Evolutionary conservation across 2,797 vertebrate species (phyloP).

Genomic region (Mastacembelus armatus): DNA sequence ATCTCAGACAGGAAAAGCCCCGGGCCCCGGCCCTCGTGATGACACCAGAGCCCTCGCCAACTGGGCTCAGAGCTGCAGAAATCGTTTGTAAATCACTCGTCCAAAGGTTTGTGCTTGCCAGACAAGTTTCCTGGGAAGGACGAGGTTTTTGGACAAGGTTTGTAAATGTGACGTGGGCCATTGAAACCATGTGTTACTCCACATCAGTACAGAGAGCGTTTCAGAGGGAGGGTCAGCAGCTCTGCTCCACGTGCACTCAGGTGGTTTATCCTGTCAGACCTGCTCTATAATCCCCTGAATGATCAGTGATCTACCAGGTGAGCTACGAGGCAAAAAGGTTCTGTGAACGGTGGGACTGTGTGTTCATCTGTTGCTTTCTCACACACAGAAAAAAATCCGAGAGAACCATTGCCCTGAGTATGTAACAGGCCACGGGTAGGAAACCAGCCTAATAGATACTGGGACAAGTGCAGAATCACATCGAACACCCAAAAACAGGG

Average conservation of each 20-base stretch:
- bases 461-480: conserved; percentile 19
- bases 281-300: background rate
- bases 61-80: conserved; percentile 44
- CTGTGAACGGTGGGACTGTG: too few species aligned
- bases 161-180: conserved; percentile 53
- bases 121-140: conserved; percentile 58
- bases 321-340: too few species aligned
- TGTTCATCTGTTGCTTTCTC: conserved; percentile 54
- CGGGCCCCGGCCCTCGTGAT: conserved; percentile 50
- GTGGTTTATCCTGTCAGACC: too few species aligned
- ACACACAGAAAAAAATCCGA: too few species aligned
- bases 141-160: conserved; percentile 34
- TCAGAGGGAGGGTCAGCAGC: background rate
- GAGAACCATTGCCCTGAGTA: too few species aligned
- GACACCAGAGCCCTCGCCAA: conserved; percentile 67
- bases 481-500: too few species aligned
- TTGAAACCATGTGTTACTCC: conserved; percentile 62
- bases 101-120: conserved; percentile 57
- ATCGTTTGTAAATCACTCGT: conserved; percentile 68
- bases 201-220: conserved; percentile 20
- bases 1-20: conserved; percentile 75
- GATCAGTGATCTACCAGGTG: too few species aligned
- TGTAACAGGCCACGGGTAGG: background rate
- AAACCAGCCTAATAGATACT: conserved; percentile 43
- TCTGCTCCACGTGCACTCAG: background rate